phyloP scores from a whole-genome alignment of 1,140 invertebrate species.

The Archivesica marissinica region DNA sequence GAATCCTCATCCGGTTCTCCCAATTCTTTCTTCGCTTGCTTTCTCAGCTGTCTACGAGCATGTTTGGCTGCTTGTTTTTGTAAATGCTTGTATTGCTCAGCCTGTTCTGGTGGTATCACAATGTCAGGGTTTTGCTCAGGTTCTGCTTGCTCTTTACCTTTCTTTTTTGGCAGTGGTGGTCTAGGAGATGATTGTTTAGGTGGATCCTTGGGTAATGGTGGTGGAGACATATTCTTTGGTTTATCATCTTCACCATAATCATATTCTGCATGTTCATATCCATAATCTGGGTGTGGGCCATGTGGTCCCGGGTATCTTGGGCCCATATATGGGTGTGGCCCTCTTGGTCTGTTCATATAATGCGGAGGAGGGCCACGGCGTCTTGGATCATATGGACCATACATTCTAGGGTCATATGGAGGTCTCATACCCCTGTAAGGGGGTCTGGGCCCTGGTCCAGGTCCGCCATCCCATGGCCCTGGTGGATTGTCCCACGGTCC shows the following conservation, averaged over 20 bases:
- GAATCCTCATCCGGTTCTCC: constrained; percentile 60
- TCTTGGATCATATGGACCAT: constrained; percentile 57
- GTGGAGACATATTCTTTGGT: constrained; percentile 42
- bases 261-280: constrained; percentile 50
- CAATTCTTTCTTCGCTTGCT: constrained; percentile 54
- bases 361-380: constrained; percentile 33
- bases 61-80: constrained; percentile 65
- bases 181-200: constrained; percentile 52
- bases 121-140: constrained; percentile 60
- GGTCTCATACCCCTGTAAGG: constrained; percentile 55
- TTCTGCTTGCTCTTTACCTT: constrained; percentile 55
- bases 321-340: constrained; percentile 48
- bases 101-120: constrained; percentile 65
- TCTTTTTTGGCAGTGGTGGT: constrained; percentile 42
- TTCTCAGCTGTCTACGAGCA: constrained; percentile 56
- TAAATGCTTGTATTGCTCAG: constrained; percentile 65
- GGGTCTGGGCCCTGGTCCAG: constrained; percentile 35
- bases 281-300: constrained; percentile 51
- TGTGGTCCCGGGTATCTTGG: constrained; percentile 41
- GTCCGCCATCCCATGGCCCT: constrained; percentile 41
- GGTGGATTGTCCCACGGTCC: constrained; percentile 42
- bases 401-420: constrained; percentile 55
- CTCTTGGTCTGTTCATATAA: constrained; percentile 58
- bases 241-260: constrained; percentile 21
- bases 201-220: constrained; percentile 52